phyloP scores from a whole-genome alignment of 2,888 invertebrate species.

The Coronaproctus castanopsis region DNA sequence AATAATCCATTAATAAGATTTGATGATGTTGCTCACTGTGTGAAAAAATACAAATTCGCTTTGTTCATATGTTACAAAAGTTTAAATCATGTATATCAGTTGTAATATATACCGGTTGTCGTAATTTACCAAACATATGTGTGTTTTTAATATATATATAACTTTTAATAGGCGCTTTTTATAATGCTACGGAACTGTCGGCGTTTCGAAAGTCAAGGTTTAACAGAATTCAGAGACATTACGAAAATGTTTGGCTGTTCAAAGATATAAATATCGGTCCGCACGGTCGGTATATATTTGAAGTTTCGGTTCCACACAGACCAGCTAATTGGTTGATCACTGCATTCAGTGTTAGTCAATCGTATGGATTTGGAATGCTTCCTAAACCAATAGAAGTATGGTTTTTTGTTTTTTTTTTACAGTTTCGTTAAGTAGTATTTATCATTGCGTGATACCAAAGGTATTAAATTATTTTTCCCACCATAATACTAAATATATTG shows the following conservation, averaged over 20 bases:
- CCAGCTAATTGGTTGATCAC: constrained; percentile 87
- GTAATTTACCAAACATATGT: too few relatives aligned
- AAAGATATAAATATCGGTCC: constrained; percentile 81
- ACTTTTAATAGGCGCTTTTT: constrained; percentile 24
- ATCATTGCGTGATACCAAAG: too few relatives aligned
- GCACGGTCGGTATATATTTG: constrained; percentile 72
- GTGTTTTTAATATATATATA: too few relatives aligned
- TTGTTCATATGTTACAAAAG: too few relatives aligned
- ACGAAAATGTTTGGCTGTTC: constrained; percentile 92
- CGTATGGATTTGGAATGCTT: constrained; percentile 70
- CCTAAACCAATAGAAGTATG: constrained; percentile 49
- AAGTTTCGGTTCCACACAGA: constrained; percentile 56
- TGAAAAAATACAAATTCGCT: too few relatives aligned
- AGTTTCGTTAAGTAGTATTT: too few relatives aligned
- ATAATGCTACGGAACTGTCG: constrained; percentile 44
- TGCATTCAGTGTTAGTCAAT: constrained; percentile 73
- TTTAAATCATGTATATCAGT: too few relatives aligned
- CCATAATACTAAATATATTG: too few relatives aligned
- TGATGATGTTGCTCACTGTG: too few relatives aligned
- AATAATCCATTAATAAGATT: too few relatives aligned
- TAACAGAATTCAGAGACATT: constrained; percentile 71
- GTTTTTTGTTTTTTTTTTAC: constrained; percentile 11
- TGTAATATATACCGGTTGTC: too few relatives aligned
- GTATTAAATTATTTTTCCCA: too few relatives aligned
- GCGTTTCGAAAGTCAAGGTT: constrained; percentile 65